Evolutionary conservation across 1,140 invertebrate species (phyloP).

Genomic region (Ceratina japonica): DNA sequence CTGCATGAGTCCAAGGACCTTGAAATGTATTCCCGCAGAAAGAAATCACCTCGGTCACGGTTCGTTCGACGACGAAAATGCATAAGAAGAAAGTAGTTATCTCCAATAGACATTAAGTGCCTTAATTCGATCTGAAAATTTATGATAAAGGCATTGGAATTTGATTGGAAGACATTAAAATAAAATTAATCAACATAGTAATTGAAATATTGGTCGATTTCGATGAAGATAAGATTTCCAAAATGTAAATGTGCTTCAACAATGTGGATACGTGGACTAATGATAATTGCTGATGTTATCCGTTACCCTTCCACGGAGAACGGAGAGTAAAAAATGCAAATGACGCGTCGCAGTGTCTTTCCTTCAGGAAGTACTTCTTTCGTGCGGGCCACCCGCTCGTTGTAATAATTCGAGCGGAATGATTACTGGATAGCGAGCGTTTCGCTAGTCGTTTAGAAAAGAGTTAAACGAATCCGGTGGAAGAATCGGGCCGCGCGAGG

Average conservation of each 20-base stretch:
- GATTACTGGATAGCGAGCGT: conserved; percentile 39
- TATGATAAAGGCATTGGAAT: no score
- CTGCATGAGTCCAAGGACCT: conserved; percentile 72
- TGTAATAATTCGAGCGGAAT: conserved; percentile 51
- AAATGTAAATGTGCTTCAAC: no score
- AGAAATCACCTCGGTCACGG: conserved; percentile 60
- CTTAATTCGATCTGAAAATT: no score
- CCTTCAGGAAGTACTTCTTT: conserved; percentile 37
- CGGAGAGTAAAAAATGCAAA: neutral
- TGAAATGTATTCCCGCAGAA: conserved; percentile 75
- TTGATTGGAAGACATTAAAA: no score
- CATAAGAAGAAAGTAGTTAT: conserved; percentile 29
- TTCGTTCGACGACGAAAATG: conserved; percentile 41
- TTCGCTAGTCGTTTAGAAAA: conserved; percentile 13
- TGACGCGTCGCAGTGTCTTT: conserved; percentile 20
- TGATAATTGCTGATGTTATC: no score
- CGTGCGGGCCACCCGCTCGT: conserved; percentile 34
- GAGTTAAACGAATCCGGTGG: conserved; percentile 32
- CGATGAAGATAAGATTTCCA: no score
- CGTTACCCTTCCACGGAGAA: neutral
- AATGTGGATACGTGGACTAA: no score
- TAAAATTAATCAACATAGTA: no score
- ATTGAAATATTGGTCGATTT: no score
- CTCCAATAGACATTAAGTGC: no score
- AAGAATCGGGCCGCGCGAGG: neutral